Conservation (phyloP, 2,113 vertebrate species). For the Hystrix brachyura region DNA sequence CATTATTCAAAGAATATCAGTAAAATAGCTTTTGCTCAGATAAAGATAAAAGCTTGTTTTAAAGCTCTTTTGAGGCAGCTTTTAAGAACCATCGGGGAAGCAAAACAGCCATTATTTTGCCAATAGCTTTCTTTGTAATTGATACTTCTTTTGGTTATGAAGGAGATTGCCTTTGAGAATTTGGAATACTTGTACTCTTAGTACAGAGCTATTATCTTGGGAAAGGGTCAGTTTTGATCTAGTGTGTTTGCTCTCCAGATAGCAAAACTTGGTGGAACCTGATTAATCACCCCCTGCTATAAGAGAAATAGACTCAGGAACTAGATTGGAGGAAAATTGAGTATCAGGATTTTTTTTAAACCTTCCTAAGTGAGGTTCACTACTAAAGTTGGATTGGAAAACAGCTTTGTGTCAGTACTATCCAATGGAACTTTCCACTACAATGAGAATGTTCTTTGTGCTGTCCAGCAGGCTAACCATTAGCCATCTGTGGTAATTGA, state of each 20-base stretch:
- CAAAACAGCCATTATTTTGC: conserved; percentile 18
- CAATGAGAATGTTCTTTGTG: neutral
- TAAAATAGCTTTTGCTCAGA: neutral
- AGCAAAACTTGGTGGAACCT: neutral
- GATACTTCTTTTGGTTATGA: neutral
- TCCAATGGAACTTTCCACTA: neutral
- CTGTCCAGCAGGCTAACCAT: neutral
- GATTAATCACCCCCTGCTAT: neutral
- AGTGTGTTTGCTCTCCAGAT: neutral
- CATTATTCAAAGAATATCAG: neutral
- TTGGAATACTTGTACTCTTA: neutral
- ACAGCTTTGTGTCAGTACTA: neutral
- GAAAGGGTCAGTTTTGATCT: neutral
- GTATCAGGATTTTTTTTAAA: neutral
- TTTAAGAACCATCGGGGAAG: neutral
- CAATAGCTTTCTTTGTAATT: conserved; percentile 30
- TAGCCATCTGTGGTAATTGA: neutral
- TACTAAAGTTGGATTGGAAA: conserved; percentile 3
- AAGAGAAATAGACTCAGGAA: neutral
- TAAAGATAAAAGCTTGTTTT: neutral
- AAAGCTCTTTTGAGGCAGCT: neutral
- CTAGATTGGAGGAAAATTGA: neutral
- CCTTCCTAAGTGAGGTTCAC: neutral
- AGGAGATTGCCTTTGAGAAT: neutral
- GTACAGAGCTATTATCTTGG: neutral